A percentile compares a stretch with the other conserved stretches of the same genome.
Evolutionary conservation across 2,888 invertebrate species (phyloP).

Genomic region (Girardia tigrina): DNA sequence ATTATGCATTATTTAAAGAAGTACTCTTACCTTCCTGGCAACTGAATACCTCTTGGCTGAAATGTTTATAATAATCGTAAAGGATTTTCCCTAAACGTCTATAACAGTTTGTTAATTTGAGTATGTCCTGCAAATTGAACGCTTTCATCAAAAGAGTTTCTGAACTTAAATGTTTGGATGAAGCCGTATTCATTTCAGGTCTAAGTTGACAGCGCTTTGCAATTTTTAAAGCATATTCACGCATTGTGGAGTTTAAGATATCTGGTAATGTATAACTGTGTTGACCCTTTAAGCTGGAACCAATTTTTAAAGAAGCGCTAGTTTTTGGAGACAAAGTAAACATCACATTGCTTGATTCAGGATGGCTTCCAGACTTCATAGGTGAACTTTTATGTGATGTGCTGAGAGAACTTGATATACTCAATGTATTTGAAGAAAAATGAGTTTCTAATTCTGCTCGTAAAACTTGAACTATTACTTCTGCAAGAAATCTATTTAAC

Average conservation of each 20-base stretch:
- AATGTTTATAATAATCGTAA: slow-evolving; percentile 9
- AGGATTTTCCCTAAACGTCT: background rate
- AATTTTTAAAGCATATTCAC: background rate
- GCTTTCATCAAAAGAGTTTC: background rate
- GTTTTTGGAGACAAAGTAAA: background rate
- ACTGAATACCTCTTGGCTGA: background rate
- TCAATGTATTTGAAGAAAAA: background rate
- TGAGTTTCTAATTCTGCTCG: background rate
- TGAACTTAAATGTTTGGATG: background rate
- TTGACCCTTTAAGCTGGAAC: background rate
- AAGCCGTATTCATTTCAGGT: background rate
- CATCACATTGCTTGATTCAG: background rate
- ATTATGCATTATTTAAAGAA: too few relatives aligned
- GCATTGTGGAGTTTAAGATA: background rate
- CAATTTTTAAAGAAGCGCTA: background rate
- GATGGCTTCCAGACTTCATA: background rate
- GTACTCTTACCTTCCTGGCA: background rate
- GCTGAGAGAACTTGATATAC: background rate
- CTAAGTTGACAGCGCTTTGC: background rate
- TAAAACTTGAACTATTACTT: background rate
- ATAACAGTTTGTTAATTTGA: background rate
- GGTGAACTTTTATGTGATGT: background rate
- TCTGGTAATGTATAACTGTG: background rate
- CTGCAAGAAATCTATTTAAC: slow-evolving; percentile 1
- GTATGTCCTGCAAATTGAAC: background rate